phyloP scores from a whole-genome alignment of 2,797 vertebrate genomes.

The Carapus acus region DNA sequence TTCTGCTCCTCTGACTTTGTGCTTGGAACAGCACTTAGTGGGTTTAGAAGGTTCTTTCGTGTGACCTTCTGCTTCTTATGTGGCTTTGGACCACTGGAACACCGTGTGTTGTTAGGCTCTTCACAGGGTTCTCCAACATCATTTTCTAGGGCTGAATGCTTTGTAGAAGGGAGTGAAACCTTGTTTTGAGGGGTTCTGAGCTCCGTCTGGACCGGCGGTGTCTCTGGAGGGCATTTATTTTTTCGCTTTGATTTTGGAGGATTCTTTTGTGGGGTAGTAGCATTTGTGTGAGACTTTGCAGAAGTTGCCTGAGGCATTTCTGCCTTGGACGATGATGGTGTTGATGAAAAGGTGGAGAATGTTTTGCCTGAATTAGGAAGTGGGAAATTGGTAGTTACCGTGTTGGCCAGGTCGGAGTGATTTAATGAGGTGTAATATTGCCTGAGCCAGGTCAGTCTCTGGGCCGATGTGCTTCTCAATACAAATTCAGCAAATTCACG shows the following conservation, averaged over 20 bases:
- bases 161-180: slow-evolving; percentile 35
- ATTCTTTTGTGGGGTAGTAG: slow-evolving; percentile 25
- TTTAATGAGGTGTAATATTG: slow-evolving; percentile 76
- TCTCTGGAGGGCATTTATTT: slow-evolving; percentile 14
- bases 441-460: slow-evolving; percentile 75
- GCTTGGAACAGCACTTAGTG: slow-evolving; percentile 33
- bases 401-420: slow-evolving; percentile 68
- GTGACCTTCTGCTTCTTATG: slow-evolving; percentile 46
- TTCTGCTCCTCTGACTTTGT: slow-evolving; percentile 50
- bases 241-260: slow-evolving; percentile 39
- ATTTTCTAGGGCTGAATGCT: slow-evolving; percentile 23
- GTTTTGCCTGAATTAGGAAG: slow-evolving; percentile 37
- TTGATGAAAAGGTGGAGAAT: slow-evolving; percentile 15
- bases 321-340: slow-evolving; percentile 30
- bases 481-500: slow-evolving; percentile 75
- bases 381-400: slow-evolving; percentile 64
- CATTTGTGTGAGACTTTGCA: slow-evolving; percentile 17
- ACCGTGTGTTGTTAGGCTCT: slow-evolving; percentile 12
- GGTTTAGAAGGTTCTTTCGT: slow-evolving; percentile 34
- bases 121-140: slow-evolving; percentile 25
- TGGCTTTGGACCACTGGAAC: slow-evolving; percentile 22
- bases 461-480: slow-evolving; percentile 70
- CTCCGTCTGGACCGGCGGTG: slow-evolving; percentile 28
- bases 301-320: background rate
- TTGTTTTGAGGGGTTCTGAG: slow-evolving; percentile 18